A percentile compares a stretch with the other conserved stretches of the same genome.
Evolutionary conservation across 2,888 invertebrate genomes (phyloP).

Genomic region (Hydroisotoma schaefferi): DNA sequence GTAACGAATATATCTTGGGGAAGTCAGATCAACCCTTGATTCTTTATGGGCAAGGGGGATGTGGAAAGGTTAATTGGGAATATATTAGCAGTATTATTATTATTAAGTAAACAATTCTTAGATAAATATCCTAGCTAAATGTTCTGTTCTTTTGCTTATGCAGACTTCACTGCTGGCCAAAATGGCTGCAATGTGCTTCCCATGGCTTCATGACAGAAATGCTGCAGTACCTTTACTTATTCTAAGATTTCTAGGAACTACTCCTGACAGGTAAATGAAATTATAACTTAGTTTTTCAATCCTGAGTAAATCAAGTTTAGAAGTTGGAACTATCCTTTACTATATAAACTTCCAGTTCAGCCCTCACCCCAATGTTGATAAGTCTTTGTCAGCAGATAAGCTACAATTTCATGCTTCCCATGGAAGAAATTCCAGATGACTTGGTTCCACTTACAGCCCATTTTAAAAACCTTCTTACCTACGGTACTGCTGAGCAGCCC

Average conservation of each 20-base stretch:
- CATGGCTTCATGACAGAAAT: conserved; percentile 62
- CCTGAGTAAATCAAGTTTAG: not conserved
- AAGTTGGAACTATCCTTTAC: conserved; percentile 74
- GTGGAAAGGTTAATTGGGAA: too few species aligned
- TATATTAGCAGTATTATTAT: too few species aligned
- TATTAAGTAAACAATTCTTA: not conserved
- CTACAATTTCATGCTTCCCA: conserved; percentile 84
- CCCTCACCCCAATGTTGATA: conserved; percentile 86
- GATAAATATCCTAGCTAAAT: too few species aligned
- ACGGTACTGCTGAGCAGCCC: conserved; percentile 78
- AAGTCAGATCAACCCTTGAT: conserved; percentile 82
- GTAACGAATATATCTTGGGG: conserved; percentile 77
- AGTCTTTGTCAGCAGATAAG: conserved; percentile 95
- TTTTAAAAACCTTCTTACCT: conserved; percentile 86
- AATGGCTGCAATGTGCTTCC: conserved; percentile 70
- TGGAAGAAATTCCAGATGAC: conserved; percentile 93
- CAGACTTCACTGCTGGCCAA: conserved; percentile 93
- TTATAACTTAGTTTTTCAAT: too few species aligned
- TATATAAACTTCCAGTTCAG: conserved; percentile 87
- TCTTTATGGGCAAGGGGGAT: conserved; percentile 92
- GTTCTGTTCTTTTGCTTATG: too few species aligned
- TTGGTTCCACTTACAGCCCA: conserved; percentile 91
- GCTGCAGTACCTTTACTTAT: conserved; percentile 76
- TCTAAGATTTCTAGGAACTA: conserved; percentile 90
- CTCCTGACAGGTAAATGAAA: conserved; percentile 73